Conservation (phyloP, 2,797 vertebrate species). For the Uromys caudimaculatus region DNA sequence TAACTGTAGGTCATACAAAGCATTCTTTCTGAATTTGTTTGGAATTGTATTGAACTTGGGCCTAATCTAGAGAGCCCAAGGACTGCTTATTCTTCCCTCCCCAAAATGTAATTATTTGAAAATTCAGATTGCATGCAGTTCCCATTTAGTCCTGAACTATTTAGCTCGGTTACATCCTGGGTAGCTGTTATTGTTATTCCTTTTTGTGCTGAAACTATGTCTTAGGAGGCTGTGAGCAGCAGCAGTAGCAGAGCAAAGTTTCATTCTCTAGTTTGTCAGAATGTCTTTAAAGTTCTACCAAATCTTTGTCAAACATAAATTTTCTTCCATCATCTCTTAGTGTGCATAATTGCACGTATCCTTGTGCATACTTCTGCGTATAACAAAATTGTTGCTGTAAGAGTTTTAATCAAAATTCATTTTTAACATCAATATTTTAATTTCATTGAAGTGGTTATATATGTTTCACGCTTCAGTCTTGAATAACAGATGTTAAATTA, state of each 20-base stretch:
- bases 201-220: not conserved
- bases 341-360: not conserved
- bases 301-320: not conserved
- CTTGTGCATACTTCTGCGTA: no score
- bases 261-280: not conserved
- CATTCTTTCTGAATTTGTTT: not conserved
- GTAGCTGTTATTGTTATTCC: not conserved
- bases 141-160: not conserved
- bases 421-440: not conserved
- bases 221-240: not conserved
- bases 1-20: not conserved
- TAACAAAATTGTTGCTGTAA: not conserved
- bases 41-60: not conserved
- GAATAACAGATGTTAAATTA: not conserved
- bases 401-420: not conserved
- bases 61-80: not conserved
- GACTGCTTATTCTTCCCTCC: not conserved
- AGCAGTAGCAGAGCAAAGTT: accelerated
- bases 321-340: not conserved
- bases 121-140: not conserved
- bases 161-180: not conserved
- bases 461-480: slow-evolving; percentile 8
- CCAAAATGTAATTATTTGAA: not conserved
- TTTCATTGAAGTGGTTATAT: not conserved
- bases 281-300: not conserved